Percentiles rank a stretch among this genome's conserved stretches.
These are phyloP conservation scores for Equus quagga DNA, from an alignment of 2,113 vertebrate genomes.

Conservation along the genomic window DNA sequence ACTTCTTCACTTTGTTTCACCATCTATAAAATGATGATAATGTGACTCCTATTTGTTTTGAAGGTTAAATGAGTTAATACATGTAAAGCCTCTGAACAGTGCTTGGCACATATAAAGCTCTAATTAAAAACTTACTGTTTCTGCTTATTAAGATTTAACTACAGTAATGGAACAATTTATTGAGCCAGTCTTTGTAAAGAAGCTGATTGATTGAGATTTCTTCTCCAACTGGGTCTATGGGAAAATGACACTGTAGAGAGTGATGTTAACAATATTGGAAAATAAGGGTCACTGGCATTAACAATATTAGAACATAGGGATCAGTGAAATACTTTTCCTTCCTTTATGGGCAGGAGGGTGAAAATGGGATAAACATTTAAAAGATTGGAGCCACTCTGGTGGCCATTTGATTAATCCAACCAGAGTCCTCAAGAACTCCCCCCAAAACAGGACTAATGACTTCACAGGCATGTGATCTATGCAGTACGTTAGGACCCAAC, in stretches of 20 bases:
- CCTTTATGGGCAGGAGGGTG: not conserved
- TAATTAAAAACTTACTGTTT: not conserved
- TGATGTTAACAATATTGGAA: too few relatives aligned
- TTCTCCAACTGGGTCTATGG: not conserved
- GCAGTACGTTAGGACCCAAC: fast-evolving
- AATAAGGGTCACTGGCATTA: not conserved
- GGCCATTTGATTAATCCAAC: not conserved
- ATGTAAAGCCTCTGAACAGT: not conserved
- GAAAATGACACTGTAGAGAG: not conserved
- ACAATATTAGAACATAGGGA: not conserved
- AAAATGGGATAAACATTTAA: not conserved
- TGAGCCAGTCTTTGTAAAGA: not conserved
- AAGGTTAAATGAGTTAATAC: not conserved
- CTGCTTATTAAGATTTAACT: not conserved
- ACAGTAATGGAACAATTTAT: not conserved
- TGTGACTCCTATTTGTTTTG: not conserved
- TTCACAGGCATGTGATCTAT: not conserved
- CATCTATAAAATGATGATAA: not conserved
- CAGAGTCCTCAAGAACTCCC: not conserved
- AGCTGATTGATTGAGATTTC: not conserved
- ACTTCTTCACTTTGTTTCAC: not conserved
- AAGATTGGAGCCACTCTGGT: not conserved
- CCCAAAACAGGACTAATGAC: not conserved
- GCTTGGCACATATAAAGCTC: not conserved
- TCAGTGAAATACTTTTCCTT: not conserved